Base-by-base conservation (phyloP, 2,888 invertebrate genomes). In the Bimastos eiseni region DNA sequence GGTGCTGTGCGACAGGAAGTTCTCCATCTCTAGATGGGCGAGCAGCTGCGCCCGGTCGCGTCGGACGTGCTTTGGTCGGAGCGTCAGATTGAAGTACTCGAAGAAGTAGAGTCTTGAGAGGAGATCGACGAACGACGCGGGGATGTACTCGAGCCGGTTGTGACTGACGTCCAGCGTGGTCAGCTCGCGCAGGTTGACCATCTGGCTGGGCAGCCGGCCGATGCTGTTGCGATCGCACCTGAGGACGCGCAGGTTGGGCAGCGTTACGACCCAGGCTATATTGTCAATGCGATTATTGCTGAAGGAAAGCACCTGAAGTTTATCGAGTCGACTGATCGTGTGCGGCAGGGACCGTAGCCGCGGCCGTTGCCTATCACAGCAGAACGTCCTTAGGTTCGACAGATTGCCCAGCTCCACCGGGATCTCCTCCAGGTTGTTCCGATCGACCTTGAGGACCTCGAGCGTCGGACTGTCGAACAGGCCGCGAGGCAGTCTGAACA, bases 231-330 rank as follows among this genome's bases (percentile, higher is more conserved):
- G 90, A 34, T 91, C 91, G 90, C 93, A 93, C n/a, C 91, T 90
- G 34, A 93, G 92, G 6, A 92, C 91, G 24, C 91, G 91, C 34
- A 93, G 91, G 33, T 88, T 91, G 8, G 91, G 90, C 33, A 93
- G 91, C 33, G 92, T 90, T 17, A 91, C 92, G 37, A 92, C 91
- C 91, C 91, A 92, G 70, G 92, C 89, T 36, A 93, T 93, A 90
- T 92, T 93, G 89, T 92, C 92, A 34, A 93, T 92, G 19, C 92
- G 90, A 91, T 93, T 93, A 90, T 93, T 92, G 92, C 92, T 92
- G 91, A 93, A 93, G 44, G 93, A 92, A 38, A 93, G 90, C 84
- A 92, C 92, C 89, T 92, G 90, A n/a, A 93, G 91, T n/a, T 90
- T 83, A 41, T 91, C 91, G 36, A 93, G 91, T 70, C 92, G 90